Percentiles rank a stretch among this genome's conserved stretches.
Evolutionary conservation across 2,888 invertebrate species (phyloP).

Genomic region (Acanthosepion pharaonis): DNA sequence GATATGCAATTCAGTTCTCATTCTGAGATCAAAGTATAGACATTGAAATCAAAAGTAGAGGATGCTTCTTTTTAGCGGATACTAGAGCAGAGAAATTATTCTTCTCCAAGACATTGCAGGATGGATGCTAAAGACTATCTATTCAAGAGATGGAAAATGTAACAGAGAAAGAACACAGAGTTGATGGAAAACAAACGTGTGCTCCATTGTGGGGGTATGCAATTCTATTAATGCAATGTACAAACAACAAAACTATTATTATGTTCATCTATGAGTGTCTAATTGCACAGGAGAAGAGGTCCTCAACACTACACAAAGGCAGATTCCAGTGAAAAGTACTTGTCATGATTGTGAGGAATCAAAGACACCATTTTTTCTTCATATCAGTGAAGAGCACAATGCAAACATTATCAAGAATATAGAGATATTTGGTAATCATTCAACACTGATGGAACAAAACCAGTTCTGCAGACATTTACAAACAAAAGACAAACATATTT

Average conservation of each 20-base stretch:
- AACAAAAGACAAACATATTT: slow-evolving; percentile 21
- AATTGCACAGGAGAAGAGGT: slow-evolving; percentile 33
- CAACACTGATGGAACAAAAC: slow-evolving; percentile 22
- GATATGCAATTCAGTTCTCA: neutral
- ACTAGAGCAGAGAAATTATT: neutral
- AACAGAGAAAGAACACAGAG: neutral
- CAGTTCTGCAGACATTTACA: slow-evolving; percentile 21
- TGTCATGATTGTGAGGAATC: slow-evolving; percentile 33
- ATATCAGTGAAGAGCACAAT: neutral
- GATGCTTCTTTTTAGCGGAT: neutral
- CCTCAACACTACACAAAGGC: neutral
- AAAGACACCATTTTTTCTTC: slow-evolving; percentile 33
- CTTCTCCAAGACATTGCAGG: slow-evolving; percentile 8
- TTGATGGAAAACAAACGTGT: slow-evolving; percentile 10
- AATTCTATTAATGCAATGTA: slow-evolving; percentile 33
- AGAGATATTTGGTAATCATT: slow-evolving; percentile 22
- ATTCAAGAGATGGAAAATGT: slow-evolving; percentile 5
- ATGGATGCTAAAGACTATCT: neutral
- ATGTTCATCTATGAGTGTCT: slow-evolving; percentile 20
- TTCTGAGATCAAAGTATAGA: neutral
- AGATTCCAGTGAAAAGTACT: slow-evolving; percentile 33
- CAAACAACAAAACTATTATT: slow-evolving; percentile 33
- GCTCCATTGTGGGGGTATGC: neutral
- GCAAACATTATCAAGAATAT: slow-evolving; percentile 9
- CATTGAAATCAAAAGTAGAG: neutral